phyloP scores from a whole-genome alignment of 2,888 invertebrate genomes.

The Rambutsinella grinnellia region DNA sequence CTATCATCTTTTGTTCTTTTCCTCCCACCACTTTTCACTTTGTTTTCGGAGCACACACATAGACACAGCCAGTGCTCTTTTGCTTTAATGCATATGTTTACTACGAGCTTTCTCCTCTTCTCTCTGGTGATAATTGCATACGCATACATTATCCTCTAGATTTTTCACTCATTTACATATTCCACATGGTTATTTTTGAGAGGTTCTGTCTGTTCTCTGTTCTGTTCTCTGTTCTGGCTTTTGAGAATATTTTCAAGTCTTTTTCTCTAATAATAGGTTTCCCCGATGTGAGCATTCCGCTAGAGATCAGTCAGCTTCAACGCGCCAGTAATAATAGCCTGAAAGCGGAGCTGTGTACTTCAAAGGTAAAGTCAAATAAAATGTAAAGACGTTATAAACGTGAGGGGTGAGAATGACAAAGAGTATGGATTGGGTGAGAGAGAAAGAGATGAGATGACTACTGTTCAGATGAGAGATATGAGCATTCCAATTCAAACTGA shows the following conservation, averaged over 20 bases:
- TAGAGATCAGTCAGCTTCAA: constrained; percentile 60
- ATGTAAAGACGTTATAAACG: constrained; percentile 3
- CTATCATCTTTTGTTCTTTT: neutral
- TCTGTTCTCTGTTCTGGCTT: neutral
- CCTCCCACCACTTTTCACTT: neutral
- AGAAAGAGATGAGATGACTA: too few relatives aligned
- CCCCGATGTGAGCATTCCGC: constrained; percentile 54
- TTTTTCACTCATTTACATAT: neutral
- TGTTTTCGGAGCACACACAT: neutral
- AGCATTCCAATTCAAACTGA: too few relatives aligned
- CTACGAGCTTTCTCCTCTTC: neutral
- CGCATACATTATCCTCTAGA: neutral
- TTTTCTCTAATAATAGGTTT: constrained; percentile 51
- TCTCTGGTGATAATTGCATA: neutral
- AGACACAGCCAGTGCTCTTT: neutral
- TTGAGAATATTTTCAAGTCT: neutral
- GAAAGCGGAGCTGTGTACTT: constrained; percentile 63
- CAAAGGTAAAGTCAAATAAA: constrained; percentile 59
- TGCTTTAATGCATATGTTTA: neutral
- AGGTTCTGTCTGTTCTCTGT: too few relatives aligned
- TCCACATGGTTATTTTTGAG: too few relatives aligned
- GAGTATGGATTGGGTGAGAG: too few relatives aligned
- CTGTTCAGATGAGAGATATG: too few relatives aligned
- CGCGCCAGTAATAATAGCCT: constrained; percentile 25
- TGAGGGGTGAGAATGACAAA: too few relatives aligned